These are phyloP conservation scores for Odontomachus brunneus DNA, from an alignment of 1,140 invertebrate genomes.

Conservation along the genomic window DNA sequence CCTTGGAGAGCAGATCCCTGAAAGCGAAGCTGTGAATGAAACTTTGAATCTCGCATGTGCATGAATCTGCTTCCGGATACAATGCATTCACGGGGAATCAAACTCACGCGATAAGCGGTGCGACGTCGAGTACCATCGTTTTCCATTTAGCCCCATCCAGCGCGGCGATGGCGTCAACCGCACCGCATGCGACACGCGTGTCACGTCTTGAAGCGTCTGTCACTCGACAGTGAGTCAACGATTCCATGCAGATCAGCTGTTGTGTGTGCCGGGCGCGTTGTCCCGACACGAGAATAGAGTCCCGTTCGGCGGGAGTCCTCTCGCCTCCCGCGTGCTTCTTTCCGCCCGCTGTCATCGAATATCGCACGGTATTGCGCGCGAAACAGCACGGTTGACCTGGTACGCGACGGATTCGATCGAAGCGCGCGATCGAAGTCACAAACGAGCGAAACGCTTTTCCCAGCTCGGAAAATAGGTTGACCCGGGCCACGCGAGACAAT, in stretches of 20 bases:
- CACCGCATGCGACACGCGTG: not conserved
- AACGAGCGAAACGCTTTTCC: not conserved
- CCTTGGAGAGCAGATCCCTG: no score
- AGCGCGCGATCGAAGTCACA: not conserved
- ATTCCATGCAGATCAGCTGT: constrained; percentile 41
- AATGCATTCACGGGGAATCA: not conserved
- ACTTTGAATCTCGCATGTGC: not conserved
- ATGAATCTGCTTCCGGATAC: not conserved
- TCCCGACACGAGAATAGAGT: not conserved
- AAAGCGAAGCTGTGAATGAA: no score
- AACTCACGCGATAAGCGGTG: not conserved
- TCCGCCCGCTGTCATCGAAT: not conserved
- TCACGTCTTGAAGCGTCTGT: constrained; percentile 12
- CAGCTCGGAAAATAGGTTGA: not conserved
- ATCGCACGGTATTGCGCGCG: not conserved
- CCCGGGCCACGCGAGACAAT: constrained; percentile 9
- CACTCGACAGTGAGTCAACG: constrained; percentile 27
- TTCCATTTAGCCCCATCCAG: no score
- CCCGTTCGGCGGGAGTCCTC: not conserved
- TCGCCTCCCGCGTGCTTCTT: not conserved
- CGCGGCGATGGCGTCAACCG: constrained; percentile 5
- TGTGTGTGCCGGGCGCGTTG: not conserved
- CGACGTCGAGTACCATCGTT: not conserved
- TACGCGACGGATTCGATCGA: not conserved
- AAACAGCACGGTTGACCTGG: not conserved